Evolutionary conservation across 1,140 invertebrate genomes (phyloP).

Genomic region (Drosophila murphyi): DNA sequence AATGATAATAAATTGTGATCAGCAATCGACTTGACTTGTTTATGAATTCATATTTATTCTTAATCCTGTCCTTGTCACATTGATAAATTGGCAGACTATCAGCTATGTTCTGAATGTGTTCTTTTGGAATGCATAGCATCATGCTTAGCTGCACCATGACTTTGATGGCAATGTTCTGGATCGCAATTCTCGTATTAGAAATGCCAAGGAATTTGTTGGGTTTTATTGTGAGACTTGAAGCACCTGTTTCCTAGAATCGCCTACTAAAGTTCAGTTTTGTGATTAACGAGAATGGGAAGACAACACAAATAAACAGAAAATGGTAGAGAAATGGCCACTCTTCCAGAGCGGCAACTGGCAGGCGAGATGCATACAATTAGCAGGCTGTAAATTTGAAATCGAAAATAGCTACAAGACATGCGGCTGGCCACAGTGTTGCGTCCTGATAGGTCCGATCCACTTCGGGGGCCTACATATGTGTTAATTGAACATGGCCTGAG

Average conservation of each 20-base stretch:
- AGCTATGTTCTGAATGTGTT: too few relatives aligned
- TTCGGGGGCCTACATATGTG: slow-evolving; percentile 60
- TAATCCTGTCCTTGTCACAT: too few relatives aligned
- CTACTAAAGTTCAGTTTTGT: slow-evolving; percentile 9
- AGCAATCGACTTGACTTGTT: too few relatives aligned
- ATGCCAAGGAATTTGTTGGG: too few relatives aligned
- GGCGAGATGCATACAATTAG: slow-evolving; percentile 69
- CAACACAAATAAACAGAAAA: slow-evolving; percentile 12
- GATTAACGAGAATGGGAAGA: slow-evolving; percentile 37
- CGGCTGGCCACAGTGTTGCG: neutral
- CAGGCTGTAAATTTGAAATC: slow-evolving; percentile 74
- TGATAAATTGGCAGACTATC: too few relatives aligned
- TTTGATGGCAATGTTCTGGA: too few relatives aligned
- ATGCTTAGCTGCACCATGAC: too few relatives aligned
- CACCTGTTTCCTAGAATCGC: slow-evolving; percentile 2
- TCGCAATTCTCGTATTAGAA: too few relatives aligned
- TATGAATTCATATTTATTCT: too few relatives aligned
- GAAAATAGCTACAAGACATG: slow-evolving; percentile 43
- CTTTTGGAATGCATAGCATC: too few relatives aligned
- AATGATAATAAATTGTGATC: too few relatives aligned
- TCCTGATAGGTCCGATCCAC: neutral
- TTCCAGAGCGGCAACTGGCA: slow-evolving; percentile 9
- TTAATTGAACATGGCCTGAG: slow-evolving; percentile 70
- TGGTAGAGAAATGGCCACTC: neutral
- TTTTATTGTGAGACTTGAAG: too few relatives aligned